A percentile compares a stretch with the other conserved stretches of the same genome.
phyloP scores from a whole-genome alignment of 2,113 vertebrate species.

The Chaenogobius annularis region DNA sequence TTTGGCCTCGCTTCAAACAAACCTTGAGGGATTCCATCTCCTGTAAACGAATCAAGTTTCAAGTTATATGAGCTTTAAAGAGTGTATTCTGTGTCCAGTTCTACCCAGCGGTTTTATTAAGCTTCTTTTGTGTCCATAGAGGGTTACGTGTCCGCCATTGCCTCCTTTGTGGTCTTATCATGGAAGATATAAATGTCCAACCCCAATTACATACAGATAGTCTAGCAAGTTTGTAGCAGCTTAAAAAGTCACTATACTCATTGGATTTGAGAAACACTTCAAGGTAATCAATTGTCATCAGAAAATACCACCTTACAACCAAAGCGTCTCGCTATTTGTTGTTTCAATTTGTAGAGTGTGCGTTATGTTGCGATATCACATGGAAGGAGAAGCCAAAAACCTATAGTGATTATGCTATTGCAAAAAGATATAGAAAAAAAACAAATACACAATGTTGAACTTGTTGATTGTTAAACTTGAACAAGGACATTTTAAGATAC shows the following conservation, averaged over 20 bases:
- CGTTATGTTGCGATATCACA: too few species aligned
- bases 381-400: too few species aligned
- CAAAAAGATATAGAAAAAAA: too few species aligned
- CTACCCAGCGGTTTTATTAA: background rate
- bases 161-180: slow-evolving; percentile 9
- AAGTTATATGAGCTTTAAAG: slow-evolving; percentile 13
- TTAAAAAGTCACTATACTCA: background rate
- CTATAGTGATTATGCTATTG: too few species aligned
- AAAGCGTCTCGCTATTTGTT: background rate
- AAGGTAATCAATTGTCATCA: background rate
- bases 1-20: slow-evolving; percentile 16
- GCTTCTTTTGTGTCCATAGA: background rate
- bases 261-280: background rate
- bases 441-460: too few species aligned
- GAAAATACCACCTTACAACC: background rate
- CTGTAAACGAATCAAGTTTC: slow-evolving; percentile 23
- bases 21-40: slow-evolving; percentile 8
- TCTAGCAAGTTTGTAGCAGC: background rate
- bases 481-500: too few species aligned
- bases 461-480: too few species aligned
- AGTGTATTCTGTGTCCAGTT: slow-evolving; percentile 4
- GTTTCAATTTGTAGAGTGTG: too few species aligned
- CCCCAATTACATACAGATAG: slow-evolving; percentile 13
- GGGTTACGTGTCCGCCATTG: background rate
- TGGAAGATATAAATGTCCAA: background rate